A percentile compares a stretch with the other conserved stretches of the same genome.
Conservation (phyloP, 2,888 invertebrate species). For the Kryphioiulus occultus region DNA sequence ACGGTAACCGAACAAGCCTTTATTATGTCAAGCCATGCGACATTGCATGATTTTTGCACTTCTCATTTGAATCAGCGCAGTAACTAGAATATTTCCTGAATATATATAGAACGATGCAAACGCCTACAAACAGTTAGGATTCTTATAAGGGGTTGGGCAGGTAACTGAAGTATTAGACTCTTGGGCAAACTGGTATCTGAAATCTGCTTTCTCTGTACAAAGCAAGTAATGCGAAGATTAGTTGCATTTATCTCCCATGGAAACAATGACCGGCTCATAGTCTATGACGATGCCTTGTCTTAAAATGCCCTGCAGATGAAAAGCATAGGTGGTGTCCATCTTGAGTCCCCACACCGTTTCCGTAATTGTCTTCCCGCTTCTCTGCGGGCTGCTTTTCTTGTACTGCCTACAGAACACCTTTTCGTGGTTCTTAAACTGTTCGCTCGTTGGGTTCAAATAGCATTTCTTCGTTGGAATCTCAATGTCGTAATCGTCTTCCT, state of each 20-base stretch:
- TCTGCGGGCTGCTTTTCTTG: constrained; percentile 35
- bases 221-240: not conserved
- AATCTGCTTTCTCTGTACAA: not conserved
- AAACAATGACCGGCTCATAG: constrained; percentile 46
- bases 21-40: not conserved
- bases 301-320: constrained; percentile 44
- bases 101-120: not conserved
- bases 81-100: not conserved
- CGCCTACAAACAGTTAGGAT: not conserved
- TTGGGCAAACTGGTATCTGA: not conserved
- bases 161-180: not conserved
- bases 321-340: constrained; percentile 19
- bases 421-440: not conserved
- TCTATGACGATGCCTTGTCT: constrained; percentile 27
- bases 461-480: not conserved
- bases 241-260: constrained; percentile 39
- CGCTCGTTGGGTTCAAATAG: not conserved
- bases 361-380: constrained; percentile 43
- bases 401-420: constrained; percentile 49
- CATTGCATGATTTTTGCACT: not conserved
- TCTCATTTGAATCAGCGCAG: not conserved
- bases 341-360: constrained; percentile 31
- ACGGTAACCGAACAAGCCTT: not conserved
- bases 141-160: not conserved
- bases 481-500: not conserved